Evolutionary conservation across 2,888 invertebrate species (phyloP).

Genomic region (Rhingia rostrata): DNA sequence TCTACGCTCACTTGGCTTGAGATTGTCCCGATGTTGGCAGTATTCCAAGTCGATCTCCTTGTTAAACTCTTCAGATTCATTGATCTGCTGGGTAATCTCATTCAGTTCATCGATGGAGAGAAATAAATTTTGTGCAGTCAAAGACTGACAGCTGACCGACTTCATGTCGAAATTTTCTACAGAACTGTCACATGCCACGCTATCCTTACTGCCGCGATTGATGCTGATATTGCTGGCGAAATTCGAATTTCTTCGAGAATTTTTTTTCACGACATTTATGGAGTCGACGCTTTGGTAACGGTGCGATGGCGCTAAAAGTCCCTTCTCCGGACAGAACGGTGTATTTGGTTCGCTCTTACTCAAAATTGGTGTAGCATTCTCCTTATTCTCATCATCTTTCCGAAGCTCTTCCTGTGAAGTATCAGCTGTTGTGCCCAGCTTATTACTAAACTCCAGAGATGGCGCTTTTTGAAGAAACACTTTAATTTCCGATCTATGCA

Average conservation of each 20-base stretch:
- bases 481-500: slow-evolving; percentile 80
- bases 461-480: slow-evolving; percentile 81
- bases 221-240: slow-evolving; percentile 76
- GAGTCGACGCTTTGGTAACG: slow-evolving; percentile 80
- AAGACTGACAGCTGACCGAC: slow-evolving; percentile 82
- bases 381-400: slow-evolving; percentile 77
- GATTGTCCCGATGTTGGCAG: slow-evolving; percentile 82
- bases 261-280: slow-evolving; percentile 73
- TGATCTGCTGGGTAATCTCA: slow-evolving; percentile 82
- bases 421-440: slow-evolving; percentile 75
- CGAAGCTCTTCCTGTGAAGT: slow-evolving; percentile 76
- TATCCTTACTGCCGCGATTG: slow-evolving; percentile 78
- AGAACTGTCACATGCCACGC: slow-evolving; percentile 78
- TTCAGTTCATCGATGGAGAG: slow-evolving; percentile 83
- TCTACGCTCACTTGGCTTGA: slow-evolving; percentile 81
- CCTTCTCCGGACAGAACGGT: slow-evolving; percentile 76
- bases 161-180: slow-evolving; percentile 81
- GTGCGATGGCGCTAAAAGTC: slow-evolving; percentile 75
- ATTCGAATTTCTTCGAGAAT: slow-evolving; percentile 74
- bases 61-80: slow-evolving; percentile 81
- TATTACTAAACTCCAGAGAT: slow-evolving; percentile 79
- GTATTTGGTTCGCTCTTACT: slow-evolving; percentile 79
- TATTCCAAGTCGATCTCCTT: slow-evolving; percentile 82
- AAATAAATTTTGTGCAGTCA: slow-evolving; percentile 81
- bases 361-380: slow-evolving; percentile 76